Base-by-base conservation (phyloP, 2,113 vertebrate genomes). In the Emberiza fucata region DNA sequence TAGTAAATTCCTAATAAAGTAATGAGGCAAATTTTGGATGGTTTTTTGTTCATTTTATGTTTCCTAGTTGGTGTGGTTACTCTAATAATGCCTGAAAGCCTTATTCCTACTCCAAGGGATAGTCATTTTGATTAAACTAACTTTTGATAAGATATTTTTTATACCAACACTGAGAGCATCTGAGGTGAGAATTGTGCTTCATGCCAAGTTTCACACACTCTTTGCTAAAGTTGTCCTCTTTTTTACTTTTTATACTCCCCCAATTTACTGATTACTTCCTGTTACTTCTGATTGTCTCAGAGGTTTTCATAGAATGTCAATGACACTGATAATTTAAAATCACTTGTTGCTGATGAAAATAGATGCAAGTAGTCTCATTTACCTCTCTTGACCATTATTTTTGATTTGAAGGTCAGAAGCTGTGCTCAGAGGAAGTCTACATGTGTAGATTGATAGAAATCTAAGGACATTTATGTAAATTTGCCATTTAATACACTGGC, bases 281-380 rank as follows among this genome's bases (percentile, higher is more conserved):
- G 33, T 68, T 81, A 56, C 12, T 89, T 94, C 64, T 68, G 59
- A 53, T 86, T 94, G 61, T 81, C 63, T 91, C 73, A 42, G 69
- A 85, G 42, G 31, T 84, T 90, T 93, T 94, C 89, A 70, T 81
- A 37, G n/a, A 47, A 44, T 33, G 24, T 40, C 85, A 25, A 9
- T 73, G 51, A 28, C n/a, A 27, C 53, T 47, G 53, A 64, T 75
- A 66, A 90, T 94, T 94, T 75, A 81, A 92, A 79, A 23, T 64
- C 68, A 91, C 90, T 96, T 88, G 51, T 56, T 80, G 51, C 81
- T 93, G 89, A 95, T 96, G 81, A 94, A 94, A 93, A 91, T 88
- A 91, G 72, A 69, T 66, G 19, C 53, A 92, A 94, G 51, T 61
- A 61, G 51, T 72, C 73, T 94, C 68, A 72, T 92, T 91, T 90